Percentiles rank a stretch among this genome's conserved stretches.
These are phyloP conservation scores for Candidula unifasciata DNA, from an alignment of 2,888 invertebrate species.

Conservation along the genomic window DNA sequence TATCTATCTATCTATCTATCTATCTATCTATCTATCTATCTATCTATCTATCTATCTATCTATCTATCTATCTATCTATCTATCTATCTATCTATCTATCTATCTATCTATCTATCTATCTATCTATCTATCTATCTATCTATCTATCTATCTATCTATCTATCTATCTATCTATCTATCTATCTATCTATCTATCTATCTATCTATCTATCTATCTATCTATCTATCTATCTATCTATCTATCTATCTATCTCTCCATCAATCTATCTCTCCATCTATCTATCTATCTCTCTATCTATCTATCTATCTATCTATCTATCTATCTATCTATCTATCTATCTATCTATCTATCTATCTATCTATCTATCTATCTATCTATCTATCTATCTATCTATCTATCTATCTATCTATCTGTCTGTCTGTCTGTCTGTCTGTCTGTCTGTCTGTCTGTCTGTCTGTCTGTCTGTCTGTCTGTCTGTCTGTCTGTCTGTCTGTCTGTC, in stretches of 20 bases:
- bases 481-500: neutral
- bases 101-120: slow-evolving; percentile 8
- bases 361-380: neutral
- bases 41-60: slow-evolving; percentile 21
- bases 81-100: slow-evolving; percentile 8
- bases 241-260: no score
- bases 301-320: no score
- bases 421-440: slow-evolving; percentile 15
- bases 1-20: no score
- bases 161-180: neutral
- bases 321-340: neutral
- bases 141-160: slow-evolving; percentile 8
- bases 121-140: slow-evolving; percentile 21
- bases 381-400: neutral
- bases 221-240: no score
- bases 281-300: no score
- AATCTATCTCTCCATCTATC: no score
- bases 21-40: neutral
- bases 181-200: no score
- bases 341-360: neutral
- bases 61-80: slow-evolving; percentile 21
- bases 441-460: slow-evolving; percentile 22
- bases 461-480: slow-evolving; percentile 15
- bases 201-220: no score
- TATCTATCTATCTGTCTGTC: no score